These are phyloP conservation scores for Oxyura jamaicensis DNA, from an alignment of 2,113 vertebrate genomes.

Conservation along the genomic window DNA sequence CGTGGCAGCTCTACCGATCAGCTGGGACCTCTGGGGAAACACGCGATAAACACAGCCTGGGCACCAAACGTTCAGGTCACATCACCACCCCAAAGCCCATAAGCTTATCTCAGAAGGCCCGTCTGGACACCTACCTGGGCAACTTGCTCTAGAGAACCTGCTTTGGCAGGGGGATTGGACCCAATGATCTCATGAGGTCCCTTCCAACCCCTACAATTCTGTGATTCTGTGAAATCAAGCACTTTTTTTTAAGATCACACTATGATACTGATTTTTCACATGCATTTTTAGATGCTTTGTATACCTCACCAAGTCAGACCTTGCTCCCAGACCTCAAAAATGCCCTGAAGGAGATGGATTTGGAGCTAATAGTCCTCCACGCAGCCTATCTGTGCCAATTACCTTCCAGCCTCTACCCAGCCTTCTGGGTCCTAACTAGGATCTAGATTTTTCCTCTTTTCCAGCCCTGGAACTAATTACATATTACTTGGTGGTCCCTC, in stretches of 20 bases:
- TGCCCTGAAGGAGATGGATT: background rate
- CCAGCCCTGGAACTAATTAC: background rate
- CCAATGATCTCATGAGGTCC: too few species aligned
- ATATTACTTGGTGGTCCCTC: too few species aligned
- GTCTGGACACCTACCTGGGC: too few species aligned
- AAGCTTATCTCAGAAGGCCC: background rate
- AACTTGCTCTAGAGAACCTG: too few species aligned
- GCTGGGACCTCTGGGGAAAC: background rate
- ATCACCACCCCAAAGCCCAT: rapidly evolving
- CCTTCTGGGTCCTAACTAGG: background rate
- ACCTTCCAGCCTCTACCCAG: background rate
- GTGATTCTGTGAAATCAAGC: background rate
- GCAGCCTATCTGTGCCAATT: too few species aligned
- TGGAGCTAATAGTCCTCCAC: background rate
- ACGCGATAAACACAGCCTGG: background rate
- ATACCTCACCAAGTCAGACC: background rate
- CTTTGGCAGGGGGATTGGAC: too few species aligned
- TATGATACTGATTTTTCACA: background rate
- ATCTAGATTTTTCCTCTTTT: background rate
- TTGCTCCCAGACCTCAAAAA: background rate
- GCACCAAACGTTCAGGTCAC: rapidly evolving
- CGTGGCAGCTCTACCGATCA: rapidly evolving
- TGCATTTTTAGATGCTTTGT: background rate
- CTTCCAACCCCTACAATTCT: too few species aligned
- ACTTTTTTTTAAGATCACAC: background rate